Percentiles rank a stretch among this genome's conserved stretches.
These are phyloP conservation scores for Heterocephalus glaber DNA, from an alignment of 2,113 vertebrate species.

Conservation along the genomic window DNA sequence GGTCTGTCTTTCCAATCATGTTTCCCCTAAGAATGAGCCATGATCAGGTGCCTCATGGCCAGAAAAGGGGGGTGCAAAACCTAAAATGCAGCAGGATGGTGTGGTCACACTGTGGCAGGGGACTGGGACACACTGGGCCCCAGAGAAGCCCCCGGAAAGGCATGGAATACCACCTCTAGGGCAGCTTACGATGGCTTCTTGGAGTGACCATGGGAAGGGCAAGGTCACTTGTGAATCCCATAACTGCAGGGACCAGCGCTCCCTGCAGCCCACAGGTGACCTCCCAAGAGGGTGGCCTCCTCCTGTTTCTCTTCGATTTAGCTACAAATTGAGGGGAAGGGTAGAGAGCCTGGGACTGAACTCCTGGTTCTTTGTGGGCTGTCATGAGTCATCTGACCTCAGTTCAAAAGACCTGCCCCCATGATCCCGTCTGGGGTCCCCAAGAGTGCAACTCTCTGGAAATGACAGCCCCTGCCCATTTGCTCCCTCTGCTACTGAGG, in stretches of 20 bases:
- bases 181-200: not conserved
- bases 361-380: not conserved
- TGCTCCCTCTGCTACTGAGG: not conserved
- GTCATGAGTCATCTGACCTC: not conserved
- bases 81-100: not conserved
- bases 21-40: not conserved
- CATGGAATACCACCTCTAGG: too few species aligned
- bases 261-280: rapidly evolving
- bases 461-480: not conserved
- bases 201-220: not conserved
- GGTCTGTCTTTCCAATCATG: not conserved
- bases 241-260: not conserved
- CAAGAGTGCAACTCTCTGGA: too few species aligned
- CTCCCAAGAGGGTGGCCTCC: not conserved
- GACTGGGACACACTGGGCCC: not conserved
- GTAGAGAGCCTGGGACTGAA: not conserved
- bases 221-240: not conserved
- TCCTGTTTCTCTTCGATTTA: not conserved
- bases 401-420: not conserved
- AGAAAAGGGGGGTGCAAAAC: not conserved
- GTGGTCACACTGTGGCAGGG: not conserved
- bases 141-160: not conserved
- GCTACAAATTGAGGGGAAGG: not conserved
- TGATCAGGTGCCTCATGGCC: not conserved
- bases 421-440: rapidly evolving